Conservation (phyloP, 2,888 invertebrate genomes). For the Alitta virens region DNA sequence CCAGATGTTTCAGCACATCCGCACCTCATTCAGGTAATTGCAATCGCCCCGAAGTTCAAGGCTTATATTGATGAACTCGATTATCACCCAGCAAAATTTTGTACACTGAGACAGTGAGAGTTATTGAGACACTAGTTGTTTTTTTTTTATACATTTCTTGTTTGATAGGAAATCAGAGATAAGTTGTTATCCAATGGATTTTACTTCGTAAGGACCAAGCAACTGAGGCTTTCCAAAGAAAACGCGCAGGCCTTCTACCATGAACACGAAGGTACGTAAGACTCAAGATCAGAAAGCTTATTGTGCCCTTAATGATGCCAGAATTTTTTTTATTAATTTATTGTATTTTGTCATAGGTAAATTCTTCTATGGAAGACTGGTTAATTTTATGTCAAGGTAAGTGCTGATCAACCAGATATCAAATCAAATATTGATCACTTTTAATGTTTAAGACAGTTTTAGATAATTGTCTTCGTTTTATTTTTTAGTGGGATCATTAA, state of each 20-base stretch:
- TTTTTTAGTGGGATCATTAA: constrained; percentile 78
- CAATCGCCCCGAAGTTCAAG: too few relatives aligned
- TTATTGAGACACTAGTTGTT: too few relatives aligned
- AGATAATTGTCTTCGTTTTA: not conserved
- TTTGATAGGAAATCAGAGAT: not conserved
- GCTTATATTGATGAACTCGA: too few relatives aligned
- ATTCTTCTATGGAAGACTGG: not conserved
- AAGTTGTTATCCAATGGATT: not conserved
- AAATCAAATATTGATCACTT: not conserved
- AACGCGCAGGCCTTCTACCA: not conserved
- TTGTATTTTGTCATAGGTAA: not conserved
- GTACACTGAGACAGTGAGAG: too few relatives aligned
- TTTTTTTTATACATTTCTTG: too few relatives aligned
- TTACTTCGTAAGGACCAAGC: not conserved
- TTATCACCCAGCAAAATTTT: too few relatives aligned
- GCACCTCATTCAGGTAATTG: not conserved
- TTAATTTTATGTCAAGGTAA: not conserved
- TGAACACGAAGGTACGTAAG: constrained; percentile 1
- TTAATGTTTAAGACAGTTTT: too few relatives aligned
- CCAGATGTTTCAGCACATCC: not conserved
- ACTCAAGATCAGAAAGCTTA: too few relatives aligned
- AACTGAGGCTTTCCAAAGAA: not conserved
- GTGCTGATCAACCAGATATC: not conserved
- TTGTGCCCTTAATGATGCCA: too few relatives aligned
- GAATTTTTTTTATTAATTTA: too few relatives aligned